Conservation (phyloP, 2,888 invertebrate species). For the Drosophila paucipuncta region DNA sequence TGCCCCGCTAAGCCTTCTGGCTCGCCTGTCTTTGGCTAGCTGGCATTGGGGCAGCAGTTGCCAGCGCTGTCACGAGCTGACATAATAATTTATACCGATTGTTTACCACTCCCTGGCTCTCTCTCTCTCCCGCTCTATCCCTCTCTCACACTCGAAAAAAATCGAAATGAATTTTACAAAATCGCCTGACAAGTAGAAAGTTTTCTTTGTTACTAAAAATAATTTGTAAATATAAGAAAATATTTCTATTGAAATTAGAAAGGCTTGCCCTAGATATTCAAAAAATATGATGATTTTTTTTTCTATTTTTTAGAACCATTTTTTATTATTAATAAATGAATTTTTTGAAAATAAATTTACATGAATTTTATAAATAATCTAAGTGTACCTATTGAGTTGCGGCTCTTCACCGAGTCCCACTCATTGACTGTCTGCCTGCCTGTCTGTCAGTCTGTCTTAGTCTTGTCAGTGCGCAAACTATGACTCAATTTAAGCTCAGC, state of each 20-base stretch:
- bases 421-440: constrained; percentile 42
- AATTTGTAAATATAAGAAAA: not conserved
- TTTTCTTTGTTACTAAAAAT: not conserved
- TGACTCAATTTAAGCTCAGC: constrained; percentile 54
- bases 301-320: not conserved
- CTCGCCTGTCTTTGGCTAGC: constrained; percentile 17
- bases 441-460: constrained; percentile 34
- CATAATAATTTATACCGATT: constrained; percentile 77
- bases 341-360: not conserved
- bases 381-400: not conserved
- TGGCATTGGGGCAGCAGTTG: constrained; percentile 29
- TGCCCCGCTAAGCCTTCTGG: constrained; percentile 41
- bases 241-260: not conserved
- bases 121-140: not conserved
- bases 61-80: constrained; percentile 61
- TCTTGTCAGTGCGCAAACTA: constrained; percentile 51
- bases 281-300: not conserved
- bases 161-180: not conserved
- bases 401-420: not conserved
- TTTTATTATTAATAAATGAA: not conserved
- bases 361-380: not conserved
- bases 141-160: constrained; percentile 15
- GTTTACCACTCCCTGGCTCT: constrained; percentile 15
- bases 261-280: not conserved
- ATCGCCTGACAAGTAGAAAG: not conserved